Conservation (phyloP, 37 sponge, comb jelly and placozoan genomes). For the Chondrosia reniformis region DNA sequence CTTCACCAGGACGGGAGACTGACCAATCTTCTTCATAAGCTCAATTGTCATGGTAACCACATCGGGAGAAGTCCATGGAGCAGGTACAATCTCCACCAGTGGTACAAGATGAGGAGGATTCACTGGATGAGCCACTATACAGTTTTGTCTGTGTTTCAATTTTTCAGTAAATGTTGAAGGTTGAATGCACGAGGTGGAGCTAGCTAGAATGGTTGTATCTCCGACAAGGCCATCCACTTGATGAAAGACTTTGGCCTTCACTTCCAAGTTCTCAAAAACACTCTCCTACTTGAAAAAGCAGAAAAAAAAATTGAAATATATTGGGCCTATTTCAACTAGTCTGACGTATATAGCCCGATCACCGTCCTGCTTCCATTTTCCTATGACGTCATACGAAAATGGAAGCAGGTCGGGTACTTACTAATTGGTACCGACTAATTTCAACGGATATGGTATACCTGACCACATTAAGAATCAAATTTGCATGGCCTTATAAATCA, state of each 20-base stretch:
- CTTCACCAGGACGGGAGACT: conserved; percentile 78
- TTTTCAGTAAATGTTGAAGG: conserved; percentile 76
- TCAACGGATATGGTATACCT: too few relatives aligned
- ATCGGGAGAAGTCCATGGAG: conserved; percentile 67
- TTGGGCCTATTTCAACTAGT: too few relatives aligned
- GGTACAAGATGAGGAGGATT: conserved; percentile 88
- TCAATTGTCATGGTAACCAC: conserved; percentile 36
- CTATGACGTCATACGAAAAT: too few relatives aligned
- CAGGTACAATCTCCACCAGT: conserved; percentile 84
- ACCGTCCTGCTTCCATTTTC: too few relatives aligned
- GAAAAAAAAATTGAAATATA: background rate
- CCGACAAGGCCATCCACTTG: conserved; percentile 60
- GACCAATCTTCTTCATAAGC: conserved; percentile 75
- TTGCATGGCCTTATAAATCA: too few relatives aligned
- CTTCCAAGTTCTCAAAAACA: conserved; percentile 81
- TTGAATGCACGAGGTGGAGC: conserved; percentile 90
- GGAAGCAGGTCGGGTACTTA: too few relatives aligned
- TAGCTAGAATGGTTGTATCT: conserved; percentile 70
- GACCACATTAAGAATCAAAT: too few relatives aligned
- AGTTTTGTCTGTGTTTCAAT: conserved; percentile 70
- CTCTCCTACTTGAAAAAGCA: conserved; percentile 61
- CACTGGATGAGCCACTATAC: conserved; percentile 93
- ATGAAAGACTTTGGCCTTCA: conserved; percentile 81
- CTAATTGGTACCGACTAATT: too few relatives aligned
- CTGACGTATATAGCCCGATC: too few relatives aligned